A percentile compares a stretch with the other conserved stretches of the same genome.
phyloP scores from a whole-genome alignment of 2,113 vertebrate genomes.

The Ictalurus furcatus region DNA sequence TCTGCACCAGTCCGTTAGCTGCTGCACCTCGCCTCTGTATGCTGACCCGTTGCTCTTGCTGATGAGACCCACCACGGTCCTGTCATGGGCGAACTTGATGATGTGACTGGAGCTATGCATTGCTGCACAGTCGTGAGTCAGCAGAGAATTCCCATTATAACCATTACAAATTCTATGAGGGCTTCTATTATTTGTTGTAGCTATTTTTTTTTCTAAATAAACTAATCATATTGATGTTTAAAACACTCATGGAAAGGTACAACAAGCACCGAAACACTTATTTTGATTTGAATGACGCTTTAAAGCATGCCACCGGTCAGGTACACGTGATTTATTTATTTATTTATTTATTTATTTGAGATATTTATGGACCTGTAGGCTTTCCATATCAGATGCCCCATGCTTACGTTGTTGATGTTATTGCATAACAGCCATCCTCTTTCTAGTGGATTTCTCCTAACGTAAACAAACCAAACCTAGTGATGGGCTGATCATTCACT shows the following conservation, averaged over 20 bases:
- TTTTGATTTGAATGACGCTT: background rate
- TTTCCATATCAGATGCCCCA: constrained; percentile 5
- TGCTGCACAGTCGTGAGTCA: no score
- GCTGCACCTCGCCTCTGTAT: no score
- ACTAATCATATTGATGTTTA: background rate
- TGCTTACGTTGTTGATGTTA: background rate
- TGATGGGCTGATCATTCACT: background rate
- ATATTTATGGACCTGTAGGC: background rate
- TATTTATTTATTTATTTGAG: no score
- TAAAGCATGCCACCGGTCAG: background rate
- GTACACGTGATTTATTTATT: background rate
- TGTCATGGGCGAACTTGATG: no score
- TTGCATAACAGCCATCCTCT: constrained; percentile 1
- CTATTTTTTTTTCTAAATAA: background rate
- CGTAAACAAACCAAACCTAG: background rate
- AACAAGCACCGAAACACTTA: background rate
- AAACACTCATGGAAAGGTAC: background rate
- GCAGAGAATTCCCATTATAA: no score
- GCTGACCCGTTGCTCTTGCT: no score
- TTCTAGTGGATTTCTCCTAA: background rate
- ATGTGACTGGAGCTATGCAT: no score
- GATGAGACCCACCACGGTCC: no score
- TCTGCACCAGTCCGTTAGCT: no score
- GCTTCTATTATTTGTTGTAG: no score
- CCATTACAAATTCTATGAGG: no score